These are phyloP conservation scores for Acanthurus lineatus DNA, from an alignment of 2,797 vertebrate genomes.

Conservation along the genomic window DNA sequence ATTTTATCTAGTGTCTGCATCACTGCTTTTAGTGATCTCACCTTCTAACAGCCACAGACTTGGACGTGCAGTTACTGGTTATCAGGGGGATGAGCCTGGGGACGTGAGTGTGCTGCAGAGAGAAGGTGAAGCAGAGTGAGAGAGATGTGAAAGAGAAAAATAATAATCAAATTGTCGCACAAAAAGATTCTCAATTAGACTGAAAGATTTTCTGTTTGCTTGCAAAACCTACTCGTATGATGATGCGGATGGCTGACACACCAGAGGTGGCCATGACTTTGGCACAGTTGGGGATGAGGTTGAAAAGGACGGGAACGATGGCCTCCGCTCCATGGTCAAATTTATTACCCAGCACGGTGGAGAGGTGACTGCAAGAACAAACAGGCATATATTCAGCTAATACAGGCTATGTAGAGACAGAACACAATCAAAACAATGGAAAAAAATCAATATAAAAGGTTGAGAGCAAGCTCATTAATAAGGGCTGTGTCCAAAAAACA, in stretches of 20 bases:
- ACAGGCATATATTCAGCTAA: neutral
- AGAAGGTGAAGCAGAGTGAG: neutral
- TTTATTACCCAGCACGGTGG: slow-evolving; percentile 94
- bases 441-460: neutral
- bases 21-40: slow-evolving; percentile 73
- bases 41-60: slow-evolving; percentile 97
- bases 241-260: slow-evolving; percentile 94
- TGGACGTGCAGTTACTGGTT: slow-evolving; percentile 97
- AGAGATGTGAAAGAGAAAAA: neutral
- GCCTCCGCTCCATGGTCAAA: slow-evolving; percentile 98
- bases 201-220: neutral
- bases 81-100: slow-evolving; percentile 97
- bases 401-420: neutral
- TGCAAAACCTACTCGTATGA: slow-evolving; percentile 90
- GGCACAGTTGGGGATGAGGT: slow-evolving; percentile 98
- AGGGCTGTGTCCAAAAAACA: neutral
- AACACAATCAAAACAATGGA: neutral
- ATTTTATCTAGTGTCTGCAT: neutral
- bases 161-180: neutral
- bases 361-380: slow-evolving; percentile 87
- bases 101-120: slow-evolving; percentile 94
- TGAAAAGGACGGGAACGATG: slow-evolving; percentile 97
- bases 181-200: neutral
- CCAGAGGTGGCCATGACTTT: slow-evolving; percentile 98
- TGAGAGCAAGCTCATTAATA: neutral